Evolutionary conservation across 1,140 invertebrate species (phyloP), one percentile per base, ranked within the genome.

Genomic region (Chlorops oryzae): DNA sequence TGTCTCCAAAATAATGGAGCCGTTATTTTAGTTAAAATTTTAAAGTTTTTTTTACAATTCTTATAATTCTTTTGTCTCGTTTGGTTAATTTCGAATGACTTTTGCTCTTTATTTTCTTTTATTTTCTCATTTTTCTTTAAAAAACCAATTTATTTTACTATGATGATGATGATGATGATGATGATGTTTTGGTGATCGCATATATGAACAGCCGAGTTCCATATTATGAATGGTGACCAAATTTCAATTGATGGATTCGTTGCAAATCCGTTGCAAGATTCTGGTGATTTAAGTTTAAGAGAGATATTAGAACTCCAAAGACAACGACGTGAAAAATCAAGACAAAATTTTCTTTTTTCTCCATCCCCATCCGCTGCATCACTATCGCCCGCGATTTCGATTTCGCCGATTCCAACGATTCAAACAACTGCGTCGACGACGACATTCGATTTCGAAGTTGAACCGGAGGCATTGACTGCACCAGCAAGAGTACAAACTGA

Each of bases 311-410:
- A 62, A 45, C 58, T 69, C 22, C 65, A 69, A 52, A 55, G 65
- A 57, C 65, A 65, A 56, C 63, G 65, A 15, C 61, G 58, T 48
- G 61, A 69, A 51, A 58, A 62, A 69, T 69, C 65, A 50, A 69
- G 69, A 65, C 63, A 69, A 65, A 62, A 62, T 62, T 69, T 69
- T 66, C 58, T 69, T 57, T 61, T 69, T 65, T 69, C 65, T 54
- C 63, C 65, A 48, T 58, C 65, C 49, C 60, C 62, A 38, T 63
- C 65, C 44, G 63, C 57, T 15, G 65, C 65, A 39, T 61, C 60
- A 32, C 58, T 62, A 54, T 68, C 65, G 47, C 54, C 58, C 34
- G 62, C 62, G 27, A 9, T 32, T 32, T 64, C 63, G 37, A 57
- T 59, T 42, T 63, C 65, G n/a, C 59, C 63, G 27, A 62, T 24